Conservation (phyloP, 2,797 vertebrate species). For the Semaprochilodus insignis region DNA sequence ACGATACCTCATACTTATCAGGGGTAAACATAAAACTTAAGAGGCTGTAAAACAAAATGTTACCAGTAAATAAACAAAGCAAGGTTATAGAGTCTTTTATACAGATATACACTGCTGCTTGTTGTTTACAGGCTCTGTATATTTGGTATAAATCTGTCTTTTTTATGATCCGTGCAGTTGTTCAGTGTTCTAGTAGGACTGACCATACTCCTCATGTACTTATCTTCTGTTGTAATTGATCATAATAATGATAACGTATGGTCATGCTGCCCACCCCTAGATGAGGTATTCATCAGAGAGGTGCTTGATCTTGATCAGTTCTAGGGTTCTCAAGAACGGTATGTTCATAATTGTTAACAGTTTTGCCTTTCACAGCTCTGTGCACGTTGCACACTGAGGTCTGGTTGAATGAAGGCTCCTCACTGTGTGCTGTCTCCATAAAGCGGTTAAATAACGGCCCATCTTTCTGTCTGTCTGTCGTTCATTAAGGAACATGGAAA, state of each 20-base stretch:
- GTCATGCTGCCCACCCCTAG: neutral
- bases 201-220: too few relatives aligned
- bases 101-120: too few relatives aligned
- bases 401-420: neutral
- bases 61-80: too few relatives aligned
- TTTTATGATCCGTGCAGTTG: too few relatives aligned
- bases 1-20: too few relatives aligned
- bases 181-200: too few relatives aligned
- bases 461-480: conserved; percentile 46
- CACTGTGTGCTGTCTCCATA: neutral
- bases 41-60: too few relatives aligned
- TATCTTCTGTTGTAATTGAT: neutral
- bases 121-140: too few relatives aligned
- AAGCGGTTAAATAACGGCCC: conserved; percentile 22
- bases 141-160: too few relatives aligned
- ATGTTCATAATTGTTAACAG: neutral
- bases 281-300: neutral
- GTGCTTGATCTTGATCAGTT: neutral
- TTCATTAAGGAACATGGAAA: conserved; percentile 46
- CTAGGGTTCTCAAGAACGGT: neutral
- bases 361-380: conserved; percentile 4
- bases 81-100: too few relatives aligned
- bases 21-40: too few relatives aligned
- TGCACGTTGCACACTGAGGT: neutral
- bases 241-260: neutral